phyloP scores from a whole-genome alignment of 2,113 vertebrate species.

The Recurvirostra avosetta region DNA sequence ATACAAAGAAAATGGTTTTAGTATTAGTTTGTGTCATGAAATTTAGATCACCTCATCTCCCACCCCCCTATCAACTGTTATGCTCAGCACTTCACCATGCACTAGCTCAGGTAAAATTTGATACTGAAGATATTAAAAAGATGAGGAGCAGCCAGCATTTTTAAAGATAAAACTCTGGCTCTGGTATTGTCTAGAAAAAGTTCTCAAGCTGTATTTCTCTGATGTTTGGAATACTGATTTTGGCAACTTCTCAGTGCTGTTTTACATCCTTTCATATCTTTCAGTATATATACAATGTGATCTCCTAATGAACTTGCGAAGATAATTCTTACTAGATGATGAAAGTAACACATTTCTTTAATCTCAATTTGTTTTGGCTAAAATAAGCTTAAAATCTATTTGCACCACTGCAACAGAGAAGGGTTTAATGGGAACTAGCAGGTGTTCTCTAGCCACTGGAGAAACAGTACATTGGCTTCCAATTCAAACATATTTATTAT shows the following conservation, averaged over 20 bases:
- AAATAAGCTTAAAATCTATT: neutral
- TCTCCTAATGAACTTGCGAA: neutral
- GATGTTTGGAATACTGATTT: neutral
- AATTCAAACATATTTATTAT: neutral
- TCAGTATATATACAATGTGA: neutral
- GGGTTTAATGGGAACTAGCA: neutral
- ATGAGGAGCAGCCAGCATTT: neutral
- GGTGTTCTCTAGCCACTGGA: neutral
- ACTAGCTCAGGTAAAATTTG: neutral
- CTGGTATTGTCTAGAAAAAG: neutral
- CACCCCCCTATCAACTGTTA: neutral
- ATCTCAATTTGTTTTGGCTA: neutral
- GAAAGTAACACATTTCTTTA: neutral
- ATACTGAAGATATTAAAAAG: neutral
- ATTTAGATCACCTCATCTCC: neutral
- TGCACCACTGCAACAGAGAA: neutral
- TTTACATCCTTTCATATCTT: neutral
- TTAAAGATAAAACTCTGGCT: neutral
- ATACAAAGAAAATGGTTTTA: neutral
- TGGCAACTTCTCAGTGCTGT: neutral
- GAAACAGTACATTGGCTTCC: neutral
- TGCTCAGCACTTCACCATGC: neutral
- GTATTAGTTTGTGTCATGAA: neutral
- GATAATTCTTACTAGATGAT: neutral
- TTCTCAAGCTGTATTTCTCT: neutral